phyloP scores from a whole-genome alignment of 2,113 vertebrate species.

The Corythornis madagascariensis region DNA sequence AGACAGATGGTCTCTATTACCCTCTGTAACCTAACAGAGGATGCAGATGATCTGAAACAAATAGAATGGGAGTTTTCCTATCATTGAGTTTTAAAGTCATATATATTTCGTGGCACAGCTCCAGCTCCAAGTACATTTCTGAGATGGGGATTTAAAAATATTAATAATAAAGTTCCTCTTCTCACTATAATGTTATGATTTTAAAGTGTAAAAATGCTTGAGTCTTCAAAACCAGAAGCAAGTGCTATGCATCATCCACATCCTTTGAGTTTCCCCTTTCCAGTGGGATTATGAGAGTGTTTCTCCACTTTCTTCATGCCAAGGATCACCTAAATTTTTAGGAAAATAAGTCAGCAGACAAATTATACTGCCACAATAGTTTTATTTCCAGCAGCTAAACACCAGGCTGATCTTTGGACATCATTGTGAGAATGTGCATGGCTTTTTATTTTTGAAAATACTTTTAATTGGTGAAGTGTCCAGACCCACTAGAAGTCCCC shows the following conservation, averaged over 20 bases:
- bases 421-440: background rate
- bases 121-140: background rate
- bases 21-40: background rate
- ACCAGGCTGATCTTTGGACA: background rate
- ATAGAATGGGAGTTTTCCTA: background rate
- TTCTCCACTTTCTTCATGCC: background rate
- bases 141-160: background rate
- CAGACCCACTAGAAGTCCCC: background rate
- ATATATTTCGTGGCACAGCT: background rate
- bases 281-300: background rate
- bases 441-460: background rate
- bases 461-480: background rate
- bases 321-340: background rate
- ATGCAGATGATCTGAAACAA: constrained; percentile 16
- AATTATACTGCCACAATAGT: background rate
- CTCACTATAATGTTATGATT: background rate
- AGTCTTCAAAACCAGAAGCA: background rate
- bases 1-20: constrained; percentile 7
- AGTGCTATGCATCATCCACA: rapidly evolving
- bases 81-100: background rate
- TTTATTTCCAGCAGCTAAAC: background rate
- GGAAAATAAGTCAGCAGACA: background rate
- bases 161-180: background rate
- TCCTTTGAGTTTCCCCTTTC: background rate
- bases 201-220: background rate